Conservation (phyloP, 1,140 invertebrate genomes). For the Bombus breviceps region DNA sequence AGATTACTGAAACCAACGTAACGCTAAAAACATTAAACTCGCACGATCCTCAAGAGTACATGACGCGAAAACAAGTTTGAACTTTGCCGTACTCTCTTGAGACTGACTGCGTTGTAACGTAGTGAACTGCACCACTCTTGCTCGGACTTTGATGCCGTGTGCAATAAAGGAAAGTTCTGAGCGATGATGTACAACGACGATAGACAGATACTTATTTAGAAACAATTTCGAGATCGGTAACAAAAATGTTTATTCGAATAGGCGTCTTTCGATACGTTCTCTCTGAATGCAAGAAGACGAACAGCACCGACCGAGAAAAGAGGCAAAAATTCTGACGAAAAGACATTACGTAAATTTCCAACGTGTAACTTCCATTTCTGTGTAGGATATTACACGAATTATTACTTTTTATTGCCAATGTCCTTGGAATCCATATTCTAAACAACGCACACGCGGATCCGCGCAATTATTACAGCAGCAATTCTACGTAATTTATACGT, state of each 20-base stretch:
- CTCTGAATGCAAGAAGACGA: not conserved
- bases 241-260: not conserved
- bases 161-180: not conserved
- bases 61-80: conserved; percentile 9
- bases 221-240: not conserved
- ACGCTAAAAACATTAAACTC: conserved; percentile 24
- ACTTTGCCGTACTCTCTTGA: not conserved
- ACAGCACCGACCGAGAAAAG: not conserved
- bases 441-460: not conserved
- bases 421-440: not conserved
- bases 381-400: not conserved
- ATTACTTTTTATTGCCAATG: not conserved
- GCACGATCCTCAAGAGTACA: not conserved
- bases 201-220: not conserved
- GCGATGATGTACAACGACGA: not conserved
- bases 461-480: not conserved
- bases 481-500: not conserved
- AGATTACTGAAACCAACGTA: conserved; percentile 3
- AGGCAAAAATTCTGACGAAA: not conserved
- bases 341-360: not conserved
- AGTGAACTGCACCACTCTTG: not conserved
- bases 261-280: no score
- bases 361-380: no score
- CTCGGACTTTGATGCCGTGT: not conserved
- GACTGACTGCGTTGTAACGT: not conserved